These are phyloP conservation scores for Peromyscus aztecus DNA, from an alignment of 2,797 vertebrate species.

Conservation along the genomic window DNA sequence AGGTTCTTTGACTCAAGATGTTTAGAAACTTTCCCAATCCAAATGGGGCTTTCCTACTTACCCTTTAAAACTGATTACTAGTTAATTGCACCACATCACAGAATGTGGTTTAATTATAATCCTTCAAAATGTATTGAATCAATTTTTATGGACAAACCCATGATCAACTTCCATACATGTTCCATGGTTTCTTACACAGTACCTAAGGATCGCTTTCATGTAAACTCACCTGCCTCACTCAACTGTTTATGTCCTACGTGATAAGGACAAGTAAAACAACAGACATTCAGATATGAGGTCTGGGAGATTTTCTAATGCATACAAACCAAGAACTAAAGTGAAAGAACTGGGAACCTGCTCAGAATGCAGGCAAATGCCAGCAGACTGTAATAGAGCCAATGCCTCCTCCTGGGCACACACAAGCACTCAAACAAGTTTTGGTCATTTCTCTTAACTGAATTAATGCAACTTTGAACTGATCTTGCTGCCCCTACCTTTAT, in stretches of 20 bases:
- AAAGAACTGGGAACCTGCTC: neutral
- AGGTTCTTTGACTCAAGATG: neutral
- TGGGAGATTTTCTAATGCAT: neutral
- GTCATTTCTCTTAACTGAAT: neutral
- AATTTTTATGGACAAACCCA: neutral
- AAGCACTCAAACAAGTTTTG: neutral
- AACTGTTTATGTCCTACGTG: neutral
- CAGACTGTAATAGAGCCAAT: neutral
- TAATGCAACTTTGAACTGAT: neutral
- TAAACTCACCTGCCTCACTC: neutral
- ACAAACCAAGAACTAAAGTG: conserved; percentile 26
- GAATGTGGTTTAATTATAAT: neutral
- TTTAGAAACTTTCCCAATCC: neutral
- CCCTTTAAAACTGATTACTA: neutral
- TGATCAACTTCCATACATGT: neutral
- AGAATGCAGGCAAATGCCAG: neutral
- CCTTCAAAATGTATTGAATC: neutral
- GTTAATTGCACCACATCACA: conserved; percentile 31
- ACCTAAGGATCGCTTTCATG: conserved; percentile 30
- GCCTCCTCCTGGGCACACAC: neutral
- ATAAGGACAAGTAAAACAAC: neutral
- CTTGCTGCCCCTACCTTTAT: neutral
- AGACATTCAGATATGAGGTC: neutral
- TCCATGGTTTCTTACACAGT: neutral
- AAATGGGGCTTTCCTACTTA: neutral